A percentile compares a stretch with the other conserved stretches of the same genome.
These are phyloP conservation scores for Cepphus grylle DNA, from an alignment of 2,113 vertebrate species.

Conservation along the genomic window DNA sequence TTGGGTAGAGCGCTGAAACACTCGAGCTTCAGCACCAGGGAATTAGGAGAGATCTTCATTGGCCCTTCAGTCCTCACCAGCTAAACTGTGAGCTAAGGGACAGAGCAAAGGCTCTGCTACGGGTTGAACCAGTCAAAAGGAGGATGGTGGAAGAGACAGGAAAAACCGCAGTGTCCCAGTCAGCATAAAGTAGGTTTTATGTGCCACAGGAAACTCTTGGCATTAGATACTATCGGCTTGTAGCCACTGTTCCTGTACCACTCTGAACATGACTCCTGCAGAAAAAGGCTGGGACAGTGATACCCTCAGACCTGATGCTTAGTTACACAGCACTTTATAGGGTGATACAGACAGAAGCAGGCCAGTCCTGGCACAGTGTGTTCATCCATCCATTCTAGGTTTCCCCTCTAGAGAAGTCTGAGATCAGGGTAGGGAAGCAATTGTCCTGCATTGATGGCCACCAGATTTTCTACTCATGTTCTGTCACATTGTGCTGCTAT, in stretches of 20 bases:
- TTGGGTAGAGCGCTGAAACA: background rate
- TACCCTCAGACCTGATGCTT: background rate
- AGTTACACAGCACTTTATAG: background rate
- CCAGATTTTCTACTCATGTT: background rate
- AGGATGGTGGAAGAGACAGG: background rate
- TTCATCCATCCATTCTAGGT: background rate
- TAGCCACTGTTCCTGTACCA: background rate
- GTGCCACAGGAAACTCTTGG: background rate
- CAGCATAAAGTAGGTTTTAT: background rate
- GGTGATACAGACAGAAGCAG: background rate
- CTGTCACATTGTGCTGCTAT: background rate
- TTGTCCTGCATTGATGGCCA: background rate
- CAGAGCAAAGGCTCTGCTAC: background rate
- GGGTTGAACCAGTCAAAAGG: background rate
- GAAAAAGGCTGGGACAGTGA: background rate
- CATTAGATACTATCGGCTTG: background rate
- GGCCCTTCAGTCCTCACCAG: background rate
- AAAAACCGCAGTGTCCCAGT: background rate
- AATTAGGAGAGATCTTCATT: background rate
- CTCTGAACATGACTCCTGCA: background rate
- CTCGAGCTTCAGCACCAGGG: background rate
- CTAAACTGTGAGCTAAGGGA: background rate
- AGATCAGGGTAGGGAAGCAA: background rate
- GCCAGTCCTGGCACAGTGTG: background rate
- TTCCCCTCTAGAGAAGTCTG: background rate